Percentiles rank a stretch among this genome's conserved stretches.
These are phyloP conservation scores for Pyrgus malvae DNA, from an alignment of 2,888 invertebrate genomes.

Conservation along the genomic window DNA sequence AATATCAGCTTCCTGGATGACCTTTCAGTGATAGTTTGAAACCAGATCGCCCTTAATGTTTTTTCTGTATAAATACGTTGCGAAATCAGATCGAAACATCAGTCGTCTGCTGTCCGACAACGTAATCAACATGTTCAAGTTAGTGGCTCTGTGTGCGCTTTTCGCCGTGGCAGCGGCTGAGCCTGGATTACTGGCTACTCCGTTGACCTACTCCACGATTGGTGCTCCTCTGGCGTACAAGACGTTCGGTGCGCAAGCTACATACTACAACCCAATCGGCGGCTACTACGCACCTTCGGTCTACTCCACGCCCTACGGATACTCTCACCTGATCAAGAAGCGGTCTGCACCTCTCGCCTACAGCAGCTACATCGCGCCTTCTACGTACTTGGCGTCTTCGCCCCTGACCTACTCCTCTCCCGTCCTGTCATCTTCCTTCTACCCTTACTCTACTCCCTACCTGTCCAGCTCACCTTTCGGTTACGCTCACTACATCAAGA, in stretches of 20 bases:
- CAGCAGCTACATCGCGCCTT: conserved; percentile 7
- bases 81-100: conserved; percentile 28
- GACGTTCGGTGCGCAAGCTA: conserved; percentile 34
- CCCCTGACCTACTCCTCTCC: conserved; percentile 38
- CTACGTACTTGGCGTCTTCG: conserved; percentile 41
- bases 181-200: conserved; percentile 36
- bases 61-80: conserved; percentile 36
- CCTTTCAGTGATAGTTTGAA: conserved; percentile 7
- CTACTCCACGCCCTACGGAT: conserved; percentile 37
- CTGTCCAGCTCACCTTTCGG: no score
- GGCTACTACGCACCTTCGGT: conserved; percentile 25
- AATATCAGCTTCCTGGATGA: conserved; percentile 31
- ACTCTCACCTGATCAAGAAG: conserved; percentile 39
- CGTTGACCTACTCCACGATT: conserved; percentile 20
- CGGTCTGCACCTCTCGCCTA: conserved; percentile 44
- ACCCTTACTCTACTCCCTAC: conserved; percentile 29
- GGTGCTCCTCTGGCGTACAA: conserved; percentile 23
- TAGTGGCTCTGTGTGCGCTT: conserved; percentile 73
- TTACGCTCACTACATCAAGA: conserved; percentile 61
- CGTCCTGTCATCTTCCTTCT: conserved; percentile 28
- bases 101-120: conserved; percentile 33
- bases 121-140: conserved; percentile 51
- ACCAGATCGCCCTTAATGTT: conserved; percentile 15
- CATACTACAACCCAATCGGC: conserved; percentile 38
- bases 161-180: conserved; percentile 68